Evolutionary conservation across 2,113 vertebrate genomes (phyloP).

Genomic region (Carettochelys insculpta): DNA sequence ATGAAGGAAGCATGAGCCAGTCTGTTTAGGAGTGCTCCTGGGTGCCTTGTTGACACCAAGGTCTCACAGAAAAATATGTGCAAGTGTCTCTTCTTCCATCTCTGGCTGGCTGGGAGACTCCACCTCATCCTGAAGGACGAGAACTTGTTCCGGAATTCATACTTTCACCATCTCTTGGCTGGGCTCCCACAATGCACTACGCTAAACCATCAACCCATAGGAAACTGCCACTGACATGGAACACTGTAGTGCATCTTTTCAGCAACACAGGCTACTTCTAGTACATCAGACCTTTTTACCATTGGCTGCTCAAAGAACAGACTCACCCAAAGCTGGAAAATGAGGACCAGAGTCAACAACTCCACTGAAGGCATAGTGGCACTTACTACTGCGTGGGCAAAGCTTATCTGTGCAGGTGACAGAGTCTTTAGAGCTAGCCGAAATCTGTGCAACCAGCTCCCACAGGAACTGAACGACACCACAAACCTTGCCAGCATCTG

Average conservation of each 20-base stretch:
- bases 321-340: background rate
- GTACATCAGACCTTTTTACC: background rate
- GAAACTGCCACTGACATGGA: background rate
- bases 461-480: background rate
- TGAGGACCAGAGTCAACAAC: background rate
- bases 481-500: background rate
- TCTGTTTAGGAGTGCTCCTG: background rate
- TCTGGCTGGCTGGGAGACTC: background rate
- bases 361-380: background rate
- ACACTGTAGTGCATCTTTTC: background rate
- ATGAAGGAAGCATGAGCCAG: background rate
- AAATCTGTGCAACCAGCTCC: background rate
- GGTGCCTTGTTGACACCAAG: background rate
- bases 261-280: background rate
- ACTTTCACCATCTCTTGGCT: background rate
- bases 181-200: too few species aligned
- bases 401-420: background rate
- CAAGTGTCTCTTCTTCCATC: background rate
- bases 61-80: background rate
- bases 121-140: accelerated
- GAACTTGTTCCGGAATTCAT: background rate
- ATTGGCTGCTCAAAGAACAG: background rate
- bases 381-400: background rate
- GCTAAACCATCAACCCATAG: too few species aligned
- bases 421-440: background rate